phyloP scores from a whole-genome alignment of 2,113 vertebrate genomes.

The Platichthys flesus region DNA sequence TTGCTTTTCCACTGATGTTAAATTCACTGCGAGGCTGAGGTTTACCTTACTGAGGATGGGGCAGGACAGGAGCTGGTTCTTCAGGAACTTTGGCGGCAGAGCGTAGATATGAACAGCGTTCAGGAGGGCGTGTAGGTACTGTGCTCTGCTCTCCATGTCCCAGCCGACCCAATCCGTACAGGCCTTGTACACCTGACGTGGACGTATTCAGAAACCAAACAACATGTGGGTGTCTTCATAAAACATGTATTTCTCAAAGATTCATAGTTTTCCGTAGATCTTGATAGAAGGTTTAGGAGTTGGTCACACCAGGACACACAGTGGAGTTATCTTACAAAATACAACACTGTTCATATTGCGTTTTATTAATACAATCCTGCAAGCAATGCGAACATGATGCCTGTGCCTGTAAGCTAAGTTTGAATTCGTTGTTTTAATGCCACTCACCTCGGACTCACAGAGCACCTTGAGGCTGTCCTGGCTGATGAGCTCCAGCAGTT shows the following conservation, averaged over 20 bases:
- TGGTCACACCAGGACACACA: neutral
- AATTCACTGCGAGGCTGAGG: neutral
- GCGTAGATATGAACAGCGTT: conserved; percentile 86
- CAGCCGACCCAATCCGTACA: conserved; percentile 86
- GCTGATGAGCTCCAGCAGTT: conserved; percentile 86
- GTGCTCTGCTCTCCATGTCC: conserved; percentile 81
- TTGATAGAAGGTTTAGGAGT: too few relatives aligned
- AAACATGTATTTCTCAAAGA: too few relatives aligned
- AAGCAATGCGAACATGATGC: neutral
- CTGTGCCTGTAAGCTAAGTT: too few relatives aligned
- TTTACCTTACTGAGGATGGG: conserved; percentile 85
- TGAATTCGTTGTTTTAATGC: neutral
- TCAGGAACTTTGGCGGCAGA: conserved; percentile 85
- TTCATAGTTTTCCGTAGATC: neutral
- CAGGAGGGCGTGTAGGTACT: conserved; percentile 86
- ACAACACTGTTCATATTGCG: too few relatives aligned
- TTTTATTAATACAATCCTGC: neutral
- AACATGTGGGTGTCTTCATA: neutral
- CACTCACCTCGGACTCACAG: conserved; percentile 84
- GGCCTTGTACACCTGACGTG: conserved; percentile 83
- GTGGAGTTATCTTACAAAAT: neutral
- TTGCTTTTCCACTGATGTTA: too few relatives aligned
- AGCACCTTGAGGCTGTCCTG: conserved; percentile 87
- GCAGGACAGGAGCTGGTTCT: conserved; percentile 84
- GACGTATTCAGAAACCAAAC: neutral